Conservation (phyloP, 2,113 vertebrate species). For the Percopsis transmontana region DNA sequence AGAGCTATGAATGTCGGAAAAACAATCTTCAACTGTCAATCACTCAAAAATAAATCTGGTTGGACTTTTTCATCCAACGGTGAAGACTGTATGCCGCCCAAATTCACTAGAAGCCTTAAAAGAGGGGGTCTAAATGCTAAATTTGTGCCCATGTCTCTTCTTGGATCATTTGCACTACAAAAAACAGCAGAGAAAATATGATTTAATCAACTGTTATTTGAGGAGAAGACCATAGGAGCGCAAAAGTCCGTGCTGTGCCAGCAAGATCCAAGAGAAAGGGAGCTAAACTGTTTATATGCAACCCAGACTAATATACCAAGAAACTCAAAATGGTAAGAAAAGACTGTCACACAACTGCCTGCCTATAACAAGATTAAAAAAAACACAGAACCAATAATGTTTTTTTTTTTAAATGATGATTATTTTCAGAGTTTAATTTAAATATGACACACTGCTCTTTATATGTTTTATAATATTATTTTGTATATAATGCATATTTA, state of each 20-base stretch:
- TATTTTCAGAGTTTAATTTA: conserved; percentile 97
- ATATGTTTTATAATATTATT: conserved; percentile 99
- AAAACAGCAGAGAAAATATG: conserved; percentile 25
- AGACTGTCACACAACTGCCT: conserved; percentile 79
- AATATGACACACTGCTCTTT: conserved; percentile 99
- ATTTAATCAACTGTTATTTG: conserved; percentile 58
- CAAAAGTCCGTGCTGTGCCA: conserved; percentile 66
- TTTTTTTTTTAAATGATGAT: conserved; percentile 81
- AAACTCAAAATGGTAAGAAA: conserved; percentile 44
- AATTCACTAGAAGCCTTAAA: conserved; percentile 82
- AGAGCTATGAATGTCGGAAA: conserved; percentile 73
- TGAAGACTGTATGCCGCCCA: conserved; percentile 78
- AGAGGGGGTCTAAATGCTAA: conserved; percentile 54
- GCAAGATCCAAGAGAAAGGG: conserved; percentile 68
- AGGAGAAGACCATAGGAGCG: conserved; percentile 53
- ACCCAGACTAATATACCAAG: conserved; percentile 54
- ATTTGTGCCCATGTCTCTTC: conserved; percentile 69
- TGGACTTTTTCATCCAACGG: conserved; percentile 51
- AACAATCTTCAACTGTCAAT: conserved; percentile 63
- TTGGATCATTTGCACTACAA: conserved; percentile 77
- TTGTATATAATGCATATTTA: conserved; percentile 99
- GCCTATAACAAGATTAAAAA: conserved; percentile 75
- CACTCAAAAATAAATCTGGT: conserved; percentile 56
- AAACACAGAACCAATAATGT: conserved; percentile 81
- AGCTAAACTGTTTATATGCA: conserved; percentile 69